Evolutionary conservation across 1,140 invertebrate genomes (phyloP), one percentile per base, ranked within the genome.

Genomic region (Megalopta genalis): DNA sequence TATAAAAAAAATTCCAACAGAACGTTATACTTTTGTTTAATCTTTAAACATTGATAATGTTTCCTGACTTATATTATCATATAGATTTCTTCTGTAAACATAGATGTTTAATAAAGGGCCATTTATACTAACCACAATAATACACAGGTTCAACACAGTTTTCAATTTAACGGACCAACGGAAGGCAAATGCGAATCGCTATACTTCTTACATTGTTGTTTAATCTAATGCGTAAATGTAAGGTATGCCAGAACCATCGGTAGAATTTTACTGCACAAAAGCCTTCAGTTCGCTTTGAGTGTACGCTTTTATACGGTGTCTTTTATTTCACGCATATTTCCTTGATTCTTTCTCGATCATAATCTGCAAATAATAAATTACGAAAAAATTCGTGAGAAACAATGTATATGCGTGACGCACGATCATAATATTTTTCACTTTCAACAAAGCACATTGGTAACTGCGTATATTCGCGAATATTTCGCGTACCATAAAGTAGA

Each of bases 351-450:
- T 60, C 18, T 62, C 25, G 32, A n/a, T 71, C 62, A 59, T 70
- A 23, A 85, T 78, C 82, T 85, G 84, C 78, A 85, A 85, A 9
- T 59, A 42, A 52, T 66, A 65, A 65, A 59, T 83, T 42, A 75
- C 25, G 18, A 42, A 46, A n/a, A 6, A 25, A 10, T 59, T 83
- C 37, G 64, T 10, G 62, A 14, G 9, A 32, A 21, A 32, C 12
- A 52, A 54, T 37, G 10, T 39, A 46, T 39, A 46, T 46, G 12
- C 64, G 42, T 16, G 68, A 2, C 46, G 59, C 42, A 23, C 60
- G 23, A 60, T 32, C 0, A 0, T 75, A 4, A 16, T 9, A 46
- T 23, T 83, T 14, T 60, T 27, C 21, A 21, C 12, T 64, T 72
- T 18, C 27, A 7, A 32, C 73, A 37, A 10, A 68, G 46, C 72